Conservation (phyloP, 1,140 invertebrate genomes). For the Zaprionus capensis region DNA sequence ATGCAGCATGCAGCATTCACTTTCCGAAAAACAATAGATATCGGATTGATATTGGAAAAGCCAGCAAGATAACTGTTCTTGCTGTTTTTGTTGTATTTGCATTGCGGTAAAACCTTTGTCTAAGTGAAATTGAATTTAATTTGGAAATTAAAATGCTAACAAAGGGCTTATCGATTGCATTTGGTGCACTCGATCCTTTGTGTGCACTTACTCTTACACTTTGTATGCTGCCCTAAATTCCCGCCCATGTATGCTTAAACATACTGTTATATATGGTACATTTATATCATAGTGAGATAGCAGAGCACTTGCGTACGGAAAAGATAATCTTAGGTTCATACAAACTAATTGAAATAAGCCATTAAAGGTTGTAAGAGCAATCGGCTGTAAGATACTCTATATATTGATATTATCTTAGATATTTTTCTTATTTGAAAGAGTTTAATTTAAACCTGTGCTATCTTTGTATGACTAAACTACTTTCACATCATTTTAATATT, state of each 20-base stretch:
- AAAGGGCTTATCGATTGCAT: not conserved
- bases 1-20: slow-evolving; percentile 4
- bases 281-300: not conserved
- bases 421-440: not conserved
- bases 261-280: not conserved
- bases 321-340: not conserved
- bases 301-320: not conserved
- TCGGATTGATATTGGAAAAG: slow-evolving; percentile 12
- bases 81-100: slow-evolving; percentile 3
- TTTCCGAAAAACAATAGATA: slow-evolving; percentile 14
- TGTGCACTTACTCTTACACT: not conserved
- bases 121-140: slow-evolving; percentile 15
- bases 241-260: not conserved
- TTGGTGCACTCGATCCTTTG: not conserved
- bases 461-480: too few species aligned
- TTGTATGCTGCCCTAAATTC: not conserved
- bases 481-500: too few species aligned
- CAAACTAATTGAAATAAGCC: not conserved
- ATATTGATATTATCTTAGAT: too few species aligned
- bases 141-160: slow-evolving; percentile 3
- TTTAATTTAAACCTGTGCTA: not conserved
- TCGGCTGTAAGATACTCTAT: not conserved
- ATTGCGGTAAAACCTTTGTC: not conserved
- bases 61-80: slow-evolving; percentile 6
- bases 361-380: not conserved